These are phyloP conservation scores for Epinotia nisella DNA, from an alignment of 2,888 invertebrate genomes.

Conservation along the genomic window DNA sequence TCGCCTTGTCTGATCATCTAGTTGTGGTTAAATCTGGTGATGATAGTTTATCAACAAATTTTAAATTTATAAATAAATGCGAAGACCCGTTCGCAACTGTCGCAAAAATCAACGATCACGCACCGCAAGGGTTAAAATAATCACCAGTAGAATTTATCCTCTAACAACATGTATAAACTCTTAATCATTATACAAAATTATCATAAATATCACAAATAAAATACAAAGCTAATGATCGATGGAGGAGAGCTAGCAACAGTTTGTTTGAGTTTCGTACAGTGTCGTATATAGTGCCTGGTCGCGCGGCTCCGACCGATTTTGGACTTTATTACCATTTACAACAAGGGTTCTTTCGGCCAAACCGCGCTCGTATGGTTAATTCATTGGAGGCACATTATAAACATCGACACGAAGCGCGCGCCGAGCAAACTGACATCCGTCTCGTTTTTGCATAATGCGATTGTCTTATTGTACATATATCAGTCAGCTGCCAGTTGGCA, in stretches of 20 bases:
- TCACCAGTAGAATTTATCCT: conserved; percentile 76
- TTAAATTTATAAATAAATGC: conserved; percentile 2
- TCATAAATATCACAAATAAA: conserved; percentile 82
- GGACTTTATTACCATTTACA: conserved; percentile 14
- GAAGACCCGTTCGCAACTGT: conserved; percentile 35
- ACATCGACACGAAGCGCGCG: conserved; percentile 5
- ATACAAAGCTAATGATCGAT: conserved; percentile 60
- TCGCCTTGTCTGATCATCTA: not conserved
- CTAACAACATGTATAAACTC: conserved; percentile 80
- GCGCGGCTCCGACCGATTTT: conserved; percentile 8
- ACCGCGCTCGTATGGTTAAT: not conserved
- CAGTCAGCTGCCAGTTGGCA: conserved; percentile 25
- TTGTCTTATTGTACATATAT: conserved; percentile 1
- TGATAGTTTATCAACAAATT: not conserved
- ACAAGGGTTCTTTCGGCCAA: not conserved
- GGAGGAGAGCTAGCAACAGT: conserved; percentile 38
- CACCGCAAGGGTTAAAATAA: conserved; percentile 66
- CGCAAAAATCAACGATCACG: conserved; percentile 56
- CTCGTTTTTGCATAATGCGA: conserved; percentile 11
- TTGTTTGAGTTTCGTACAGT: conserved; percentile 12
- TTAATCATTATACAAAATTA: conserved; percentile 79
- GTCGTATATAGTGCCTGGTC: not conserved
- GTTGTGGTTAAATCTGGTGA: conserved; percentile 6
- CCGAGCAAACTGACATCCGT: conserved; percentile 17
- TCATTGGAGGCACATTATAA: conserved; percentile 1